Evolutionary conservation across 2,888 invertebrate species (phyloP).

Genomic region (Dynastes hyllus): DNA sequence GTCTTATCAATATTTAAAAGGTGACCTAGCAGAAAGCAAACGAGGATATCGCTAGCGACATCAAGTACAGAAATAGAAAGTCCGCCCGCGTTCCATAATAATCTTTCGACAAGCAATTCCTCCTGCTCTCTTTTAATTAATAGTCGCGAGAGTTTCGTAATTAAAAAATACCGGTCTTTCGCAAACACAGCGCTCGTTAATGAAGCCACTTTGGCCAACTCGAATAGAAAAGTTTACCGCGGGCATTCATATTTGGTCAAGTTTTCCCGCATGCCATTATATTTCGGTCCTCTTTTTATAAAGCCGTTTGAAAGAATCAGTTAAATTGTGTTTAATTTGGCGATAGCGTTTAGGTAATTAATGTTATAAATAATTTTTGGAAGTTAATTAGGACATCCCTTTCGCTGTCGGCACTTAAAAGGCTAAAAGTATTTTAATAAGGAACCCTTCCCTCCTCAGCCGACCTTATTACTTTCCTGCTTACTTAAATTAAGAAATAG

Average conservation of each 20-base stretch:
- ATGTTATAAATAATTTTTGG: conserved; percentile 8
- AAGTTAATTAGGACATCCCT: conserved; percentile 10
- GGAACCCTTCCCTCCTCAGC: too few relatives aligned
- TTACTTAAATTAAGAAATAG: too few relatives aligned
- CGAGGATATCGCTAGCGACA: not conserved
- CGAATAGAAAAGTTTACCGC: conserved; percentile 40
- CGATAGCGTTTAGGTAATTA: conserved; percentile 20
- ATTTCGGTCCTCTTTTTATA: not conserved
- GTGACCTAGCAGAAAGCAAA: not conserved
- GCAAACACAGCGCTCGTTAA: conserved; percentile 32
- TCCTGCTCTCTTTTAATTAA: conserved; percentile 35
- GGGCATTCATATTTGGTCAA: conserved; percentile 15
- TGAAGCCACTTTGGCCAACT: conserved; percentile 30
- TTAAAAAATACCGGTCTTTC: conserved; percentile 36
- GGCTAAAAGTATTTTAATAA: too few relatives aligned
- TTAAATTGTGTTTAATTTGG: conserved; percentile 14
- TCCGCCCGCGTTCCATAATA: conserved; percentile 1
- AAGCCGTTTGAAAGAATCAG: not conserved
- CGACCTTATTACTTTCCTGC: too few relatives aligned
- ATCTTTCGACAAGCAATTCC: conserved; percentile 39
- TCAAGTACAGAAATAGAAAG: conserved; percentile 18
- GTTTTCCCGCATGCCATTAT: not conserved
- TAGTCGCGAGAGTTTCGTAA: conserved; percentile 31
- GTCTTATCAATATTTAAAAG: conserved; percentile 18
- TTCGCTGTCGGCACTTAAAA: too few relatives aligned